phyloP scores from a whole-genome alignment of 2,113 vertebrate genomes.

The Anguilla rostrata region DNA sequence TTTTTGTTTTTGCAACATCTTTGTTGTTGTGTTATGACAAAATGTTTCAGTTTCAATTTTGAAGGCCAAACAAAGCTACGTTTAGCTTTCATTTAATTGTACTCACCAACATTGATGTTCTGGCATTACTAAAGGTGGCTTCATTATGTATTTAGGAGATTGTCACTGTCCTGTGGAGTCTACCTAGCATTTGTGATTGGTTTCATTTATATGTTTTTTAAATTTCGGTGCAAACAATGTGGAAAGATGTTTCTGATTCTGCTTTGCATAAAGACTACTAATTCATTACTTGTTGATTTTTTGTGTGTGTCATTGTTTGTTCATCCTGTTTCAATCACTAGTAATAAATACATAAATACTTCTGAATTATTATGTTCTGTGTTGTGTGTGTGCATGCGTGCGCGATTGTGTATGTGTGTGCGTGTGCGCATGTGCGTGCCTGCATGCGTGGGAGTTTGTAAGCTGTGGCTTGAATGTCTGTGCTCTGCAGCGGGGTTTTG shows the following conservation, averaged over 20 bases:
- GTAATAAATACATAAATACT: background rate
- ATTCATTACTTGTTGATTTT: background rate
- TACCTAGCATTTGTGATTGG: background rate
- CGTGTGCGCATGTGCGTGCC: background rate
- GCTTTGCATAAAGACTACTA: background rate
- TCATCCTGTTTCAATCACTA: background rate
- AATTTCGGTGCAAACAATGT: background rate
- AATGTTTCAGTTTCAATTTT: background rate
- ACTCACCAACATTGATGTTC: background rate
- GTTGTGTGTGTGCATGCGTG: background rate
- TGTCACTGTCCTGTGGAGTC: background rate
- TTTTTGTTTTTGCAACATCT: background rate
- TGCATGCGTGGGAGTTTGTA: background rate
- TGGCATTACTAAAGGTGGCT: background rate
- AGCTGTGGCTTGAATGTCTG: too few relatives aligned
- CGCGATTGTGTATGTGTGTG: too few relatives aligned
- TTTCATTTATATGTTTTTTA: background rate
- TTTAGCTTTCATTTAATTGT: background rate
- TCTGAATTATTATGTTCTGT: background rate
- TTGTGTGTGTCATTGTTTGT: background rate
- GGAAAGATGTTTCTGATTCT: background rate
- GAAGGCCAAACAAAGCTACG: background rate
- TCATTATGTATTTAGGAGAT: background rate
- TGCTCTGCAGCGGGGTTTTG: too few relatives aligned
- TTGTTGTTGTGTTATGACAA: background rate